phyloP scores from a whole-genome alignment of 2,113 vertebrate species.

The Galbula dea region DNA sequence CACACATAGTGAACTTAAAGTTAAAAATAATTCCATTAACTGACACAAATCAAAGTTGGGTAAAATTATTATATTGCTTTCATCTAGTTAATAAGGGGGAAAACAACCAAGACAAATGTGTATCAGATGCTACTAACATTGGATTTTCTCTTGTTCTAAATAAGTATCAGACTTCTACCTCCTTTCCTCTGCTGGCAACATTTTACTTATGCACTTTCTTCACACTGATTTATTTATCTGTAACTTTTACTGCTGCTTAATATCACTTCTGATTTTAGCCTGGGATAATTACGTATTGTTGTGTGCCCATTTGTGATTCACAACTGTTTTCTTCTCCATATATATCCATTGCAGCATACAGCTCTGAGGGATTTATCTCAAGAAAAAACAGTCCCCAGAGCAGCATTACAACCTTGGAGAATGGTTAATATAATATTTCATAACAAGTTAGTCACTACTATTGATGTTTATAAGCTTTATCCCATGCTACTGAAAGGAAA shows the following conservation, averaged over 20 bases:
- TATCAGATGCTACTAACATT: fast-evolving
- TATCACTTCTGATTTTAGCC: background rate
- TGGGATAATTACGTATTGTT: background rate
- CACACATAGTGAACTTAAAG: no score
- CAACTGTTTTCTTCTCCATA: background rate
- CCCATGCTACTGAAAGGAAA: background rate
- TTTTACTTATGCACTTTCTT: background rate
- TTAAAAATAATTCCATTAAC: no score
- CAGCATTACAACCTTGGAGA: background rate
- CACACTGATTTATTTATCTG: background rate
- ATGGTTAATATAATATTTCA: background rate
- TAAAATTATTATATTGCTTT: background rate
- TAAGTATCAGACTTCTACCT: background rate
- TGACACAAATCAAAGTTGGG: background rate
- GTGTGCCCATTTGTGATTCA: background rate
- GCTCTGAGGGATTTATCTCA: background rate
- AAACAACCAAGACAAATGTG: background rate
- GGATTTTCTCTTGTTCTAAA: background rate
- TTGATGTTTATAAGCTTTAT: background rate
- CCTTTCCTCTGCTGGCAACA: background rate
- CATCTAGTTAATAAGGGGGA: background rate
- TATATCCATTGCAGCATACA: background rate
- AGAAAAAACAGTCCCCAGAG: background rate
- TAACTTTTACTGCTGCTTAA: background rate
- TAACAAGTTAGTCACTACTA: background rate